phyloP scores from a whole-genome alignment of 1,140 invertebrate species.

The Bombus fervidus region DNA sequence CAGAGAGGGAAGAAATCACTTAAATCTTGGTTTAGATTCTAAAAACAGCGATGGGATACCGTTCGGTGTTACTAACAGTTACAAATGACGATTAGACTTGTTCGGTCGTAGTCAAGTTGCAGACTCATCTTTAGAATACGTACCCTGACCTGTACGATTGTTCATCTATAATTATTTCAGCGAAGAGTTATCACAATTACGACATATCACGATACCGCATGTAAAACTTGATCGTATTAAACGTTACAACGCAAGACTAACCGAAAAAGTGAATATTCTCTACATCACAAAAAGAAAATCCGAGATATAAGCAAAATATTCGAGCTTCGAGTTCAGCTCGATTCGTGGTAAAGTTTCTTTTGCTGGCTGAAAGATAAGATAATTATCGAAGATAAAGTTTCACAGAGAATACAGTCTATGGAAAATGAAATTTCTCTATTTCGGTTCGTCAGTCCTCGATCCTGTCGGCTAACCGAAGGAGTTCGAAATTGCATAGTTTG shows the following conservation, averaged over 20 bases:
- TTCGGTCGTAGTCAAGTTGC: background rate
- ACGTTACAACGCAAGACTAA: background rate
- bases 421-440: background rate
- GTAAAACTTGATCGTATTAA: background rate
- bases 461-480: background rate
- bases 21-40: constrained; percentile 46
- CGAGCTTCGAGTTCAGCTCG: background rate
- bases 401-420: too few species aligned
- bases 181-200: too few species aligned
- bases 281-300: background rate
- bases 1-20: background rate
- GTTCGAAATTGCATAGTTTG: background rate
- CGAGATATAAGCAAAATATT: background rate
- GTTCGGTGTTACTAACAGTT: constrained; percentile 57
- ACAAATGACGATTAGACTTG: background rate
- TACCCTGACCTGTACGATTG: background rate
- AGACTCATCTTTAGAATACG: background rate
- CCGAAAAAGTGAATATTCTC: background rate
- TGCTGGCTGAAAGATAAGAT: too few species aligned
- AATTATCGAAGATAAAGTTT: background rate
- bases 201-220: background rate
- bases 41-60: constrained; percentile 55
- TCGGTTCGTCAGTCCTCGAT: too few species aligned
- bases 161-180: background rate
- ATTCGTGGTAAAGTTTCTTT: background rate